These are phyloP conservation scores for Diogma glabrata DNA, from an alignment of 2,888 invertebrate species.

Conservation along the genomic window DNA sequence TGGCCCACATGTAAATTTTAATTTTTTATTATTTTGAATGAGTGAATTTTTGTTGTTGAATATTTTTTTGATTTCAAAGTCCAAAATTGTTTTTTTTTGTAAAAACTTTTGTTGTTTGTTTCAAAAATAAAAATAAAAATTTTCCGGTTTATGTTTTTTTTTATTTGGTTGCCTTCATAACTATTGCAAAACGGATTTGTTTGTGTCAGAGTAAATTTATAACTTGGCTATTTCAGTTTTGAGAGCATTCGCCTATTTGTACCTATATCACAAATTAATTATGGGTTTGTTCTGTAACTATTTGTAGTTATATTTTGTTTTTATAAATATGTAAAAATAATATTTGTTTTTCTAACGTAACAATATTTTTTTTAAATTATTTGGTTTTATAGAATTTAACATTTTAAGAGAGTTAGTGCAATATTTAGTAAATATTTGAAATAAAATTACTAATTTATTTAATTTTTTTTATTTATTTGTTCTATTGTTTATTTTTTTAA, in stretches of 20 bases:
- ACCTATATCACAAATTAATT: constrained; percentile 22
- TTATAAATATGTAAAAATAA: constrained; percentile 7
- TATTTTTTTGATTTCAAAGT: constrained; percentile 32
- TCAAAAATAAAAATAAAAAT: constrained; percentile 6
- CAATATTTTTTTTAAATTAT: constrained; percentile 4
- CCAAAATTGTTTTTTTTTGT: constrained; percentile 16
- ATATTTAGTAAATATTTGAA: too few relatives aligned
- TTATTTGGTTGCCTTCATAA: constrained; percentile 57
- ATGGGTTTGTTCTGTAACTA: constrained; percentile 13
- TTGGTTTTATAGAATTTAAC: too few relatives aligned
- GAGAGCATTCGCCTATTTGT: constrained; percentile 47
- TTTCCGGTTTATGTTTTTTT: constrained; percentile 25
- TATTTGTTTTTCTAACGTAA: constrained; percentile 5
- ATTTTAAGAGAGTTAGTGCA: too few relatives aligned
- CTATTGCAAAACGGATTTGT: constrained; percentile 71
- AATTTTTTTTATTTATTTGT: too few relatives aligned
- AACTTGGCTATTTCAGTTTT: constrained; percentile 57
- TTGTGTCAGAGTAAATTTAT: constrained; percentile 37
- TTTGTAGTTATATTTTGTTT: constrained; percentile 9
- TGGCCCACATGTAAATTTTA: constrained; percentile 77
- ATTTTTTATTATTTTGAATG: constrained; percentile 43
- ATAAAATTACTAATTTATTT: too few relatives aligned
- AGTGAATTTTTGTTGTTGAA: constrained; percentile 39
- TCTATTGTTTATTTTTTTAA: too few relatives aligned
- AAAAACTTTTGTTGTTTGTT: constrained; percentile 15